These are phyloP conservation scores for Gerosis bhagava DNA, from an alignment of 2,888 invertebrate species.

Conservation along the genomic window DNA sequence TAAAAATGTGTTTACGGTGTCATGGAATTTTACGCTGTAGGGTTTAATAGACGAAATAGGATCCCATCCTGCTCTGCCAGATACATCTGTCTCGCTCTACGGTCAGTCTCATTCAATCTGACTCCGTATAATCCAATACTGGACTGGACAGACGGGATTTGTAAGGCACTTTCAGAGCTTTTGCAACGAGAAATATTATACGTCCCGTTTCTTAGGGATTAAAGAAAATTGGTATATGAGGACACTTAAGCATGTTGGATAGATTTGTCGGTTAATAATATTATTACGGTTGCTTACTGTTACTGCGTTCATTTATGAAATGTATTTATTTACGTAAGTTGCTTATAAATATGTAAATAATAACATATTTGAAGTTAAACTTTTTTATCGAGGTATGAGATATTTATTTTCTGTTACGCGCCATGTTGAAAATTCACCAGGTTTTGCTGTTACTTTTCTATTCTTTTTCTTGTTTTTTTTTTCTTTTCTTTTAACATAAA, in stretches of 20 bases:
- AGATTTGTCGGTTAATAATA: constrained; percentile 27
- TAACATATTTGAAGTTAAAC: too few species aligned
- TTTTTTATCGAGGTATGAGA: too few species aligned
- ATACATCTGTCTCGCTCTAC: constrained; percentile 39
- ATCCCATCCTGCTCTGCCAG: constrained; percentile 28
- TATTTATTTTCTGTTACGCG: too few species aligned
- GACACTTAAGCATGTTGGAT: constrained; percentile 9
- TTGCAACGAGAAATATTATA: constrained; percentile 54
- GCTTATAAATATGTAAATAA: too few species aligned
- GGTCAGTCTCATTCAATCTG: constrained; percentile 63
- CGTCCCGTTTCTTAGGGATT: constrained; percentile 53
- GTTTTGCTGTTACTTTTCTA: too few species aligned
- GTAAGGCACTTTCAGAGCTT: constrained; percentile 54
- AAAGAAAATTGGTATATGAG: constrained; percentile 49
- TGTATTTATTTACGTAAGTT: too few species aligned
- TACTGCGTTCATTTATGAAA: too few species aligned
- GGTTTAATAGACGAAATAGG: constrained; percentile 58
- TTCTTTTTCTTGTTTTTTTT: too few species aligned
- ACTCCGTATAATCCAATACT: constrained; percentile 67
- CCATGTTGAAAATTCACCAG: too few species aligned
- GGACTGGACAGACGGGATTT: constrained; percentile 63
- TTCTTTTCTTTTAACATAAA: too few species aligned
- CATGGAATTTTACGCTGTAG: constrained; percentile 70
- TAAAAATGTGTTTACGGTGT: constrained; percentile 64
- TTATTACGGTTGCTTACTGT: too few species aligned